Evolutionary conservation across 2,797 vertebrate genomes (phyloP).

Genomic region (Oreochromis mossambicus): DNA sequence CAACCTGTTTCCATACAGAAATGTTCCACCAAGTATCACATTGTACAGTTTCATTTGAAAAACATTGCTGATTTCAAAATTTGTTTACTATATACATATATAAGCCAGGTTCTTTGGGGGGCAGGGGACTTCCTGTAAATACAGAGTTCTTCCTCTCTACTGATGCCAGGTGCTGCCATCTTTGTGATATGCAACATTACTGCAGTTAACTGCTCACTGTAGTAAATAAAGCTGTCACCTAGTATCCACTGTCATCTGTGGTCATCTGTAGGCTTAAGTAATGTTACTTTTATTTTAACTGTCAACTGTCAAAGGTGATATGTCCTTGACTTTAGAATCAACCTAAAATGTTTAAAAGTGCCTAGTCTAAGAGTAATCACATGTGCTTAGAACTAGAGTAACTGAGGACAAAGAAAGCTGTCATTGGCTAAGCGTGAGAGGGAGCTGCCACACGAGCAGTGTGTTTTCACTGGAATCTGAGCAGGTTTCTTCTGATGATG

Average conservation of each 20-base stretch:
- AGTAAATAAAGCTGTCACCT: background rate
- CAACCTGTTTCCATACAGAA: background rate
- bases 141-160: background rate
- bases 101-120: background rate
- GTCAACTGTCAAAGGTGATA: background rate
- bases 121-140: background rate
- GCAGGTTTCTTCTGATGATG: background rate
- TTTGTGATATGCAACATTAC: background rate
- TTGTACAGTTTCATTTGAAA: background rate
- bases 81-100: background rate
- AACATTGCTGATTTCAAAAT: background rate
- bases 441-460: constrained; percentile 89
- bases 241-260: background rate
- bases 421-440: constrained; percentile 76
- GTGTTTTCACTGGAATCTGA: constrained; percentile 72
- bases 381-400: background rate
- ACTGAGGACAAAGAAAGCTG: background rate
- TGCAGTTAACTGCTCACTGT: background rate
- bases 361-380: background rate
- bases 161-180: background rate
- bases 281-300: background rate
- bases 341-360: background rate
- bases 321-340: background rate
- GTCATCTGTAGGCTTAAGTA: background rate
- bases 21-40: background rate